Percentiles rank a stretch among this genome's conserved stretches.
Conservation (phyloP, 2,113 vertebrate species). For the Prunella himalayana region DNA sequence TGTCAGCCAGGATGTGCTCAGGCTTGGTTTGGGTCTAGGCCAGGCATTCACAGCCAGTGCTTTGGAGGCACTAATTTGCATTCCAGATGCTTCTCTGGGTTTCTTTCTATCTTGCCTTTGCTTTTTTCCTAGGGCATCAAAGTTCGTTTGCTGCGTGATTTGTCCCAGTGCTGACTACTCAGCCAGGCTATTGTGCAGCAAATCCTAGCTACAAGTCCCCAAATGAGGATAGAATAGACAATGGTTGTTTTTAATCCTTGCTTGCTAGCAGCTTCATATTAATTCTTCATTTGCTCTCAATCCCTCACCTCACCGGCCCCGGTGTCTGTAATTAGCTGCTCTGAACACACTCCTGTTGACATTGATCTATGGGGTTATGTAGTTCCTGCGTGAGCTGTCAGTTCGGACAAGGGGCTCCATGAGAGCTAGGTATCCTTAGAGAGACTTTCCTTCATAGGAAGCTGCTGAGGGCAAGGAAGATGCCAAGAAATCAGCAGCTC, state of each 20-base stretch:
- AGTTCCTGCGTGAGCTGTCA: not conserved
- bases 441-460: not conserved
- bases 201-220: not conserved
- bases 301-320: not conserved
- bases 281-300: not conserved
- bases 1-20: not conserved
- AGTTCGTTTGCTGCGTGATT: conserved; percentile 42
- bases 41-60: not conserved
- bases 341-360: not conserved
- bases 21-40: not conserved
- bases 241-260: not conserved
- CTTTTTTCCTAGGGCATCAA: conserved; percentile 2
- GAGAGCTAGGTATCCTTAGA: not conserved
- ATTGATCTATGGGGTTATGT: not conserved
- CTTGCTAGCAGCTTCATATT: not conserved
- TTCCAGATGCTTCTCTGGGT: conserved; percentile 14
- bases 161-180: conserved; percentile 9
- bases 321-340: not conserved
- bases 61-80: not conserved
- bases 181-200: not conserved
- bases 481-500: not conserved
- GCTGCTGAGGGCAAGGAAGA: not conserved
- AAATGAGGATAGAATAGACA: not conserved
- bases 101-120: not conserved
- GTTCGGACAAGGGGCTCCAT: not conserved